Base-by-base conservation (phyloP, 1,140 invertebrate genomes). In the Anastrepha ludens region DNA sequence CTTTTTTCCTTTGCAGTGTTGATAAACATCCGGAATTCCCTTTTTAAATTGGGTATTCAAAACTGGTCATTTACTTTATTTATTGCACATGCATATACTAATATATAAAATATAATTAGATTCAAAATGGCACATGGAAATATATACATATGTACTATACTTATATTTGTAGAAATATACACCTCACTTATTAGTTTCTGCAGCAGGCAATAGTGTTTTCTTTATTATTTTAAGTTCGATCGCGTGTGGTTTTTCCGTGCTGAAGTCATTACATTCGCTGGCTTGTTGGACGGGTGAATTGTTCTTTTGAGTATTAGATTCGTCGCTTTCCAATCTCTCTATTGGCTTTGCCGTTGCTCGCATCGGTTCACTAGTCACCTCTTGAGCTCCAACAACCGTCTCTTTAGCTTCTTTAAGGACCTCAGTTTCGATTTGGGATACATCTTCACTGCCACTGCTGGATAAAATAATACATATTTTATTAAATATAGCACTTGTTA, bases 21-120 rank as follows among this genome's bases (percentile, higher is more conserved):
- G 91, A 94, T 41, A 94, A 94, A 41, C 96, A 96, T 93, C 96
- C 96, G 0, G 94, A 95, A 90, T 96, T 95, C 90, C 95, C 95
- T n/a, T 94, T 93, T 58, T 88, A 88, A 20, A 39, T 65, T 65
- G 8, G 7, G 29, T 9, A 65, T 3, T 65, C 64, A 65, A 20
- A 55, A 11, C 11, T 55, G 11, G 50, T 0, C 50, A 55, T 55
- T 3, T 55, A 11, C 29, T 29, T 29, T 67, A 67, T 65, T 3
- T 65, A 39, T 65, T 65, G 20, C 15, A 65, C 29, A 29, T 29
- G 29, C 29, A 29, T 29, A 29, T 29, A 29, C 1, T 29, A 0
- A 29, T 29, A 29, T 29, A 29, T 29, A 29, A 29, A 29, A 29
- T 29, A 29, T 29, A 1, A 29, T 29, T 29, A 29, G 29, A 29